A percentile compares a stretch with the other conserved stretches of the same genome.
phyloP scores from a whole-genome alignment of 2,113 vertebrate species.

The Sapayoa aenigma region DNA sequence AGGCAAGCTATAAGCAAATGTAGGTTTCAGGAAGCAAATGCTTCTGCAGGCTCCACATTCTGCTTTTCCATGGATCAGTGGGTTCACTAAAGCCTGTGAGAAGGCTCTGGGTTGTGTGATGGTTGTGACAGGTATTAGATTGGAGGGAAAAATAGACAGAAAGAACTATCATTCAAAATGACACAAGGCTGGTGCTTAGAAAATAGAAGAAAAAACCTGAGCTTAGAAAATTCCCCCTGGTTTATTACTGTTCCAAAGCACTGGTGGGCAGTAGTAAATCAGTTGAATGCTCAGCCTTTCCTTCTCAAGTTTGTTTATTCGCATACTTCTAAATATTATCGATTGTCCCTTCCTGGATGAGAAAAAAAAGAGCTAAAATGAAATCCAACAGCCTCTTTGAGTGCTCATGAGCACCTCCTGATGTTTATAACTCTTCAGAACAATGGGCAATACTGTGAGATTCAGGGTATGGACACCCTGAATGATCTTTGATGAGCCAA shows the following conservation, averaged over 20 bases:
- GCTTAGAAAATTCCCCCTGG: not conserved
- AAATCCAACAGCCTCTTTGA: not conserved
- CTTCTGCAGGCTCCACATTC: not conserved
- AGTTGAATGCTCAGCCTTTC: not conserved
- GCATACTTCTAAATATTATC: accelerated
- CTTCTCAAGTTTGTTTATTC: not conserved
- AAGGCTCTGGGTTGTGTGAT: not conserved
- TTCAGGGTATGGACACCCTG: not conserved
- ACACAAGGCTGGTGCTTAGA: not conserved
- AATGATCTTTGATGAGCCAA: not conserved
- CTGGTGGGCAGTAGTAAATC: not conserved
- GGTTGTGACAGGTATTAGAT: conserved; percentile 33
- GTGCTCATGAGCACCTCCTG: not conserved
- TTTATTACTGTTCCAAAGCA: not conserved
- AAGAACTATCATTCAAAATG: conserved; percentile 21
- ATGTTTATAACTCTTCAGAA: not conserved
- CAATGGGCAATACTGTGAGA: not conserved
- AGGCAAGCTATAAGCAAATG: not conserved
- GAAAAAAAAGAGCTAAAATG: not conserved
- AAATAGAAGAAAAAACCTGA: not conserved
- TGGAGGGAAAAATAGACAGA: conserved; percentile 1
- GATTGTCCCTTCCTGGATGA: not conserved
- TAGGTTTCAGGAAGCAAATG: not conserved
- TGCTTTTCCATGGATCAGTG: conserved; percentile 44
- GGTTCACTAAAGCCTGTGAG: conserved; percentile 21